A percentile compares a stretch with the other conserved stretches of the same genome.
phyloP scores from a whole-genome alignment of 2,113 vertebrate species.

The Etheostoma cragini region DNA sequence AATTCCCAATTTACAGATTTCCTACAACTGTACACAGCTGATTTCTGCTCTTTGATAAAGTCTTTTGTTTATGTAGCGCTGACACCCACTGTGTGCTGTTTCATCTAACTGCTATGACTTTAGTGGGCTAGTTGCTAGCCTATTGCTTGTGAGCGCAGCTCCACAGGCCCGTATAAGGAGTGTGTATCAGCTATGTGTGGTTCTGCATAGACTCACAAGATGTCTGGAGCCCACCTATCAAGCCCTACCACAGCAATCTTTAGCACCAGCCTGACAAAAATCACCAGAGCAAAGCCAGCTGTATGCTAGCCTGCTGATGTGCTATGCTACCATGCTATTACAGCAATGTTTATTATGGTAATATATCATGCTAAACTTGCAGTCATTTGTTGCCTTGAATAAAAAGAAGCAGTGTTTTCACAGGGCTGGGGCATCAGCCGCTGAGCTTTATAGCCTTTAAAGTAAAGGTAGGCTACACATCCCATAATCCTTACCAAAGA shows the following conservation, averaged over 20 bases:
- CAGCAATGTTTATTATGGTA: slow-evolving; percentile 65
- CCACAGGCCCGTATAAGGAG: slow-evolving; percentile 70
- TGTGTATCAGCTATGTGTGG: slow-evolving; percentile 36
- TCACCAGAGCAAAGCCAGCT: slow-evolving; percentile 45
- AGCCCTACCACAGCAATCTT: slow-evolving; percentile 57
- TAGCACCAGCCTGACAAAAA: slow-evolving; percentile 55
- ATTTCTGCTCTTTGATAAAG: slow-evolving; percentile 47
- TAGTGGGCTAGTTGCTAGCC: slow-evolving; percentile 33
- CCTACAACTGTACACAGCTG: slow-evolving; percentile 27
- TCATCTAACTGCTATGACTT: slow-evolving; percentile 49
- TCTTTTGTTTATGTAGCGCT: slow-evolving; percentile 33
- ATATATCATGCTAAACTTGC: slow-evolving; percentile 60
- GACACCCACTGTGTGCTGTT: slow-evolving; percentile 54
- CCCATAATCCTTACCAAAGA: slow-evolving; percentile 53
- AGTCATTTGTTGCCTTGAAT: slow-evolving; percentile 48
- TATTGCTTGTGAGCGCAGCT: slow-evolving; percentile 20
- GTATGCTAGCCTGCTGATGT: slow-evolving; percentile 41
- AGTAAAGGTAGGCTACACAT: slow-evolving; percentile 66
- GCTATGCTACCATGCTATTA: slow-evolving; percentile 67
- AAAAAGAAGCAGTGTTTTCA: slow-evolving; percentile 72
- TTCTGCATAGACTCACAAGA: slow-evolving; percentile 75
- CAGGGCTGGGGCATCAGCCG: slow-evolving; percentile 56
- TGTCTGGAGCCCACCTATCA: slow-evolving; percentile 76
- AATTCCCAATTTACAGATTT: slow-evolving; percentile 12
- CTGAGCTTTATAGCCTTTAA: slow-evolving; percentile 71